These are phyloP conservation scores for Sarcophaga carnaria DNA, from an alignment of 2,888 invertebrate species.

Conservation along the genomic window DNA sequence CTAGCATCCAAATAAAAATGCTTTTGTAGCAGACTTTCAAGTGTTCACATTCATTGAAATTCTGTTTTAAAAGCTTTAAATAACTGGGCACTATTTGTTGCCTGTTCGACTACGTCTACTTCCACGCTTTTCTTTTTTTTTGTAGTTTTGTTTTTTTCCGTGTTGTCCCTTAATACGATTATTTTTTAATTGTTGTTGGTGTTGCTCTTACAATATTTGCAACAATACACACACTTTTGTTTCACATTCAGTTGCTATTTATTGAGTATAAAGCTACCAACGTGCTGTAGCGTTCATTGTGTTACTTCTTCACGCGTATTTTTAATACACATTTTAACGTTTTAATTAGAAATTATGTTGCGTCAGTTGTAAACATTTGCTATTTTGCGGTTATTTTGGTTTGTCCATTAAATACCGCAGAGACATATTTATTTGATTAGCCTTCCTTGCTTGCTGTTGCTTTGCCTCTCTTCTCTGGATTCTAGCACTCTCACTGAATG, in stretches of 20 bases:
- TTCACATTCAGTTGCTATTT: not conserved
- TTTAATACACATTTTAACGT: conserved; percentile 66
- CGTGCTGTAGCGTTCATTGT: no score
- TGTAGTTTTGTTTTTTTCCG: conserved; percentile 17
- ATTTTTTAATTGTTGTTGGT: conserved; percentile 16
- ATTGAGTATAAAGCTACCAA: not conserved
- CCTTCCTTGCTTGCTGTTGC: conserved; percentile 30
- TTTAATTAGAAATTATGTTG: conserved; percentile 70
- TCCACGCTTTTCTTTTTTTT: not conserved
- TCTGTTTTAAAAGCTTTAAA: not conserved
- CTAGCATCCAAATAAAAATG: no score
- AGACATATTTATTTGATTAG: conserved; percentile 70
- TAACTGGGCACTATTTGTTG: not conserved
- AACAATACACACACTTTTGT: not conserved
- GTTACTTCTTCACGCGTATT: conserved; percentile 43
- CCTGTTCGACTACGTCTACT: not conserved
- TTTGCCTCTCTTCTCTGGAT: no score
- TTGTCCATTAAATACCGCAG: conserved; percentile 70
- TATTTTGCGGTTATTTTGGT: conserved; percentile 67
- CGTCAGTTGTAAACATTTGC: conserved; percentile 70
- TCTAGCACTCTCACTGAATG: not conserved
- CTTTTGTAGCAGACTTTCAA: not conserved
- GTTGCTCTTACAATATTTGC: not conserved
- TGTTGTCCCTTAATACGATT: not conserved
- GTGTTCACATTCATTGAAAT: not conserved